A percentile compares a stretch with the other conserved stretches of the same genome.
phyloP scores from a whole-genome alignment of 1,140 invertebrate species.

The Pomacea maculata region DNA sequence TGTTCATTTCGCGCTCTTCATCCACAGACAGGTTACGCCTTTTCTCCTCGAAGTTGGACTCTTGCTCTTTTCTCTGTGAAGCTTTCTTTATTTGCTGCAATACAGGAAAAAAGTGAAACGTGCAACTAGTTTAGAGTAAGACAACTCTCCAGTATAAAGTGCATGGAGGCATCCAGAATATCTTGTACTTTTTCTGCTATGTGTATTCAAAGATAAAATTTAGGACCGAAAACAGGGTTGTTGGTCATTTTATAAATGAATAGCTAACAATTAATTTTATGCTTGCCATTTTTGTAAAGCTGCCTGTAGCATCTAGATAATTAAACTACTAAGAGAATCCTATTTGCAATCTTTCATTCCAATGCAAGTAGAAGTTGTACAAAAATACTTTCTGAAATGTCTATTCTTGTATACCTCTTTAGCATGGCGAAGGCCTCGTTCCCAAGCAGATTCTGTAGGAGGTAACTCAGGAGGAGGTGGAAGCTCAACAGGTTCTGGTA shows the following conservation, averaged over 20 bases:
- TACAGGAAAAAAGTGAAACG: constrained; percentile 6
- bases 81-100: constrained; percentile 84
- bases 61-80: constrained; percentile 90
- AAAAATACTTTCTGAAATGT: too few relatives aligned
- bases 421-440: constrained; percentile 85
- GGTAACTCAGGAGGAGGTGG: constrained; percentile 67
- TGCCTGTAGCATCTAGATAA: too few relatives aligned
- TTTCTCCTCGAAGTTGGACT: constrained; percentile 96
- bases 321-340: not conserved
- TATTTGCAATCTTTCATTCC: not conserved
- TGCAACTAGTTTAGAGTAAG: not conserved
- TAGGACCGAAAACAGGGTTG: too few relatives aligned
- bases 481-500: constrained; percentile 42
- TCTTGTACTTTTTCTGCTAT: not conserved
- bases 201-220: not conserved
- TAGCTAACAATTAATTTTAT: too few relatives aligned
- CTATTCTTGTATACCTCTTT: constrained; percentile 78
- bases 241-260: too few relatives aligned
- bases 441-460: constrained; percentile 88
- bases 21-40: constrained; percentile 87
- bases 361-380: not conserved
- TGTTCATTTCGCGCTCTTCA: constrained; percentile 79
- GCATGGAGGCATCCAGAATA: not conserved
- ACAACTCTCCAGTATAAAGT: not conserved
- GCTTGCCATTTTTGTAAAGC: too few relatives aligned